phyloP scores from a whole-genome alignment of 2,113 vertebrate genomes.

The Pionites leucogaster region DNA sequence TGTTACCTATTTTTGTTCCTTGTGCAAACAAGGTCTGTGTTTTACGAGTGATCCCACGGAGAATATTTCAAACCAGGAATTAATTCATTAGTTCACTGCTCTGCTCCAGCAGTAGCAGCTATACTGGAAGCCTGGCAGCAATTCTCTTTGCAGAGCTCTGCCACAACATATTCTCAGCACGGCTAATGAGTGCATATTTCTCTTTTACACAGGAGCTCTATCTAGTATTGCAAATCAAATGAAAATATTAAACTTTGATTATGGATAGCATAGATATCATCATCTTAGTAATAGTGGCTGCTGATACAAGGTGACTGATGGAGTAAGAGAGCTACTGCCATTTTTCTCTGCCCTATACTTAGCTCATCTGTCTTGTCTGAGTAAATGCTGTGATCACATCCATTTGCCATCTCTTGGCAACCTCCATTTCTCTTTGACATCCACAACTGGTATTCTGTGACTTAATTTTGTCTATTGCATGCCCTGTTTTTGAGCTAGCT shows the following conservation, averaged over 20 bases:
- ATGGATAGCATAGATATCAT: background rate
- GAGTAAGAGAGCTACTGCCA: background rate
- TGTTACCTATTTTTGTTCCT: background rate
- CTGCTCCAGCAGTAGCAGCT: background rate
- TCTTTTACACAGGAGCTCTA: background rate
- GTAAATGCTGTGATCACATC: conserved; percentile 39
- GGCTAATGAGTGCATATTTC: conserved; percentile 15
- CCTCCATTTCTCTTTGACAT: conserved; percentile 35
- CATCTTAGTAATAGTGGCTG: background rate
- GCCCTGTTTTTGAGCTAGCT: conserved; percentile 36
- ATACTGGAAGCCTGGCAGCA: conserved; percentile 13
- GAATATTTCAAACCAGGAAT: conserved; percentile 48
- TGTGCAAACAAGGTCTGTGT: conserved; percentile 34
- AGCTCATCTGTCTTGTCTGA: background rate
- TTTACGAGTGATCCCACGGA: conserved; percentile 4
- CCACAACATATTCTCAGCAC: background rate
- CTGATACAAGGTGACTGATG: background rate
- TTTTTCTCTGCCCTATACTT: conserved; percentile 25
- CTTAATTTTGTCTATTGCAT: conserved; percentile 51
- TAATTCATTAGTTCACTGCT: conserved; percentile 27
- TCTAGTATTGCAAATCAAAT: background rate
- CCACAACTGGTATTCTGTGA: background rate
- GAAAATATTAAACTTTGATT: conserved; percentile 36
- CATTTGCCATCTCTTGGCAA: conserved; percentile 40
- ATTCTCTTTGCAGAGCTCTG: background rate